Base-by-base conservation (phyloP, 2,888 invertebrate species). In the Idaea biselata region DNA sequence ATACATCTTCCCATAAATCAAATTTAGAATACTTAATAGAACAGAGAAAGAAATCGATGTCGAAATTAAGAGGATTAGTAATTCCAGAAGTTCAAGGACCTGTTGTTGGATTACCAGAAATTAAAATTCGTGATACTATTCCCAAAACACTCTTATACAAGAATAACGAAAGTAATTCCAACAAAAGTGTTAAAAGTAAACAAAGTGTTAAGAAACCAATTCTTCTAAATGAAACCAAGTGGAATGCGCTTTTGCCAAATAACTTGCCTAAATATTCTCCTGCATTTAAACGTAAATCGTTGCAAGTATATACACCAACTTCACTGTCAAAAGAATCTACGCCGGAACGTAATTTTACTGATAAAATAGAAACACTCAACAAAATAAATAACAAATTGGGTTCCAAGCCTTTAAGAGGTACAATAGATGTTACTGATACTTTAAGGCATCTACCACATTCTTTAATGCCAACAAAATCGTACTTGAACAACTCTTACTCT, bases 11-110 rank as follows among this genome's bases (percentile, higher is more conserved):
- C 71, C 94, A 95, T 68, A 94, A 94, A 80, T 94, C 94, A 1
- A 95, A 96, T 67, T 93, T 97, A 77, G 96, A 95, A 75, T 95
- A 95, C 73, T 88, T 97, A 71, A 94, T 96, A 73, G 97, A 97
- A 84, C 97, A 97, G 81, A 93, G 97, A 63, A 95, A 96, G 71
- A 96, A 95, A 78, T 96, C 96, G 18, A 94, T 97, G 87, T 96
- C 97, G 2, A 97, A 97, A 85, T 87, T 98, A 65, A 94, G 97
- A 77, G 97, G 97, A n/a, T 89, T 98, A 74, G 96, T 97, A 44
- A 98, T 98, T 80, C 97, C 97, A 5, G 97, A 97, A 87, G 92
- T 93, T 62, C 94, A 94, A 79, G 84, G 85, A 18, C 94, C 95
- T 54, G 94, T 95, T 60, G 91, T 96, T 59, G 96, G 97, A 86